Evolutionary conservation across 2,797 vertebrate species (phyloP).

Genomic region (Myoxocephalus aenaeus): DNA sequence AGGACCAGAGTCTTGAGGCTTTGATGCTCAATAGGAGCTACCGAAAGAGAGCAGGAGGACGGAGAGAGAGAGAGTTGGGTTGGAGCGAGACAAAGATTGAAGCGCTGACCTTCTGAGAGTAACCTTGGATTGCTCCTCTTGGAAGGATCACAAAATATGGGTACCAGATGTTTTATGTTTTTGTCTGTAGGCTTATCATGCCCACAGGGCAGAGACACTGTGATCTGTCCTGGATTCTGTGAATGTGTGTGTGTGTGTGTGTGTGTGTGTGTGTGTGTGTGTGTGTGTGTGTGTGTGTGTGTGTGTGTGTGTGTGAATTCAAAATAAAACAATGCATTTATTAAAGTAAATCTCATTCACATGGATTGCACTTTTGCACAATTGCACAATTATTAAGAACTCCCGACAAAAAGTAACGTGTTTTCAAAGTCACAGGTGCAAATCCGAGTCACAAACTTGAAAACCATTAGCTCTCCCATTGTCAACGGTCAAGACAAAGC

Average conservation of each 20-base stretch:
- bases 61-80: slow-evolving; percentile 39
- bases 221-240: slow-evolving; percentile 32
- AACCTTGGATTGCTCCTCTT: slow-evolving; percentile 58
- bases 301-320: slow-evolving; percentile 10
- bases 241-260: not conserved
- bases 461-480: not conserved
- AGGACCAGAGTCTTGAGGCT: slow-evolving; percentile 61
- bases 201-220: slow-evolving; percentile 41
- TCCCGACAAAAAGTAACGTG: not conserved
- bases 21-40: slow-evolving; percentile 79
- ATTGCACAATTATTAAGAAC: not conserved
- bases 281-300: not conserved
- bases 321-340: slow-evolving; percentile 12
- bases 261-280: slow-evolving; percentile 2
- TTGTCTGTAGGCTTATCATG: slow-evolving; percentile 58
- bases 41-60: slow-evolving; percentile 57
- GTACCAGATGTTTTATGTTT: slow-evolving; percentile 76
- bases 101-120: slow-evolving; percentile 57
- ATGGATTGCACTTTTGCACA: not conserved
- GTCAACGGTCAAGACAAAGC: not conserved
- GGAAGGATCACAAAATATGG: slow-evolving; percentile 66
- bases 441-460: not conserved
- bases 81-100: slow-evolving; percentile 49
- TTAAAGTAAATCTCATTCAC: not conserved
- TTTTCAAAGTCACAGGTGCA: slow-evolving; percentile 17